A percentile compares a stretch with the other conserved stretches of the same genome.
These are phyloP conservation scores for Hemibagrus guttatus DNA, from an alignment of 2,797 vertebrate species.

Conservation along the genomic window DNA sequence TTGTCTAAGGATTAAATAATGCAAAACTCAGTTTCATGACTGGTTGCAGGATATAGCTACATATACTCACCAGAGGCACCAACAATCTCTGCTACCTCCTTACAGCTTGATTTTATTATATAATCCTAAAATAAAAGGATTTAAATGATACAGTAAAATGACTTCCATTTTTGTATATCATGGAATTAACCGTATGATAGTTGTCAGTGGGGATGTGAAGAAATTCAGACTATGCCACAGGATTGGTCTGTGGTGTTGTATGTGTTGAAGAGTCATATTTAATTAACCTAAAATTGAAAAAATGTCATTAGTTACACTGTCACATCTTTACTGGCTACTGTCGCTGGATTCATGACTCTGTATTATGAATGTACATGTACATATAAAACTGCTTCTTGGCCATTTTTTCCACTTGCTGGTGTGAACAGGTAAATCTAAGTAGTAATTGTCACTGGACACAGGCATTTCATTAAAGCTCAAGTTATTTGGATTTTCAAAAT, in stretches of 20 bases:
- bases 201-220: not conserved
- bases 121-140: no score
- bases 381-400: not conserved
- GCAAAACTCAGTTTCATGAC: not conserved
- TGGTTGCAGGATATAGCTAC: not conserved
- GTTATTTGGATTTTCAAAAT: not conserved
- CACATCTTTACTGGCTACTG: not conserved
- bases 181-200: not conserved
- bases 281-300: not conserved
- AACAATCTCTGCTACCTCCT: not conserved
- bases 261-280: not conserved
- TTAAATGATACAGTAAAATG: no score
- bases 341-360: not conserved
- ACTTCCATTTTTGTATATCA: not conserved
- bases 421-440: not conserved
- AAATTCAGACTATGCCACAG: not conserved
- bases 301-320: not conserved
- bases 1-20: not conserved
- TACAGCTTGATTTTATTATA: not conserved
- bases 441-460: no score
- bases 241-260: not conserved
- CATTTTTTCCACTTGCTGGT: not conserved
- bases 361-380: not conserved
- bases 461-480: not conserved
- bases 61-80: not conserved